Conservation (phyloP, 2,888 invertebrate genomes). For the Nephrotoma appendiculata region DNA sequence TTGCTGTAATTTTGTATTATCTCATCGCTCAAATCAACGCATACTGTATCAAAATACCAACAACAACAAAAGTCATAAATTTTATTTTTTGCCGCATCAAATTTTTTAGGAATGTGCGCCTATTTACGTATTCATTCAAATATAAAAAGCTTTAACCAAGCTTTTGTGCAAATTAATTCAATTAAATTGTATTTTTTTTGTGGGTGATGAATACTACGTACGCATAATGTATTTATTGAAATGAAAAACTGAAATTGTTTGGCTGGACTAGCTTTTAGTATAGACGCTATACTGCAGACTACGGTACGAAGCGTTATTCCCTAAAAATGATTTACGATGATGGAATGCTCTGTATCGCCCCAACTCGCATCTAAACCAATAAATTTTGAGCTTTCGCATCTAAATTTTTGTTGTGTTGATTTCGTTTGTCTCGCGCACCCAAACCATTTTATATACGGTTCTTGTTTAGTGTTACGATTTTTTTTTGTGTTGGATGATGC, state of each 20-base stretch:
- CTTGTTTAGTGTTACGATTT: not conserved
- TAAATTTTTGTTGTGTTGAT: not conserved
- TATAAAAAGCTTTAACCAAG: too few species aligned
- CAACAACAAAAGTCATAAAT: not conserved
- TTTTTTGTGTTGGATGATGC: not conserved
- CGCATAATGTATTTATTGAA: too few species aligned
- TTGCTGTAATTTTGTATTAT: not conserved
- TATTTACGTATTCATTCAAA: not conserved
- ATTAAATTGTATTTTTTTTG: too few species aligned
- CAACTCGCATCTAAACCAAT: not conserved
- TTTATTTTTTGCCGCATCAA: not conserved
- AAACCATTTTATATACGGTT: not conserved
- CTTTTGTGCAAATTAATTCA: too few species aligned
- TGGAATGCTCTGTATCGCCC: not conserved
- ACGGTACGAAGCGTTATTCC: too few species aligned
- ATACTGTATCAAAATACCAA: not conserved
- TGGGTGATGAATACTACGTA: too few species aligned
- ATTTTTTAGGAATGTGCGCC: not conserved
- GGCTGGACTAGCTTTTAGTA: too few species aligned
- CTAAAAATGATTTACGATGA: not conserved
- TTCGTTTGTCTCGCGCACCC: not conserved
- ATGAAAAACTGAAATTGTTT: too few species aligned
- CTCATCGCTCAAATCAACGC: not conserved
- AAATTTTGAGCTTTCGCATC: not conserved
- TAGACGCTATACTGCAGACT: too few species aligned